Evolutionary conservation across 2,888 invertebrate genomes (phyloP).

Genomic region (Drosophila eohydei): DNA sequence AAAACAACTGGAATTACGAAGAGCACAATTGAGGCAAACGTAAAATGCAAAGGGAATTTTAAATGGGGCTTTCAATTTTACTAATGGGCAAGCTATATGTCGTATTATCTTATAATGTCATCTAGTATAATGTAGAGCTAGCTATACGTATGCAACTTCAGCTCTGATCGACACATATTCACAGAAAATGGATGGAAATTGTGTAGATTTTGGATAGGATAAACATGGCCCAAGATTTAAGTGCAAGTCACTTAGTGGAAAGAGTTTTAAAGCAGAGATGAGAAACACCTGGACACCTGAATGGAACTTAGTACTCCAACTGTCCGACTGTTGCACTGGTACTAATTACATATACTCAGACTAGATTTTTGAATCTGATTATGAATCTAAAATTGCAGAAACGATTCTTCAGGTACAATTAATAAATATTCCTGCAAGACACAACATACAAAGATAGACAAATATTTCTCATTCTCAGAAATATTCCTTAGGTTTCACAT

Average conservation of each 20-base stretch:
- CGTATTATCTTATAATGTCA: conserved; percentile 8
- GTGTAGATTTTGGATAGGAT: neutral
- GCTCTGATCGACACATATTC: neutral
- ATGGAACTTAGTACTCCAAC: no score
- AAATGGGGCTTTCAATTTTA: conserved; percentile 26
- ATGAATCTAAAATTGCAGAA: no score
- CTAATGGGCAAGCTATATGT: conserved; percentile 10
- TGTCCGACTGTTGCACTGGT: no score
- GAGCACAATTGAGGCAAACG: conserved; percentile 56
- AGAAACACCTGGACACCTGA: neutral
- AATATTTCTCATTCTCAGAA: no score
- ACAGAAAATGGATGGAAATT: neutral
- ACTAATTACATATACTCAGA: no score
- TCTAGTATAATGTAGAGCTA: neutral
- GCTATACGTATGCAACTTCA: neutral
- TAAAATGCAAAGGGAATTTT: conserved; percentile 50
- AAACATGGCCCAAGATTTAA: neutral
- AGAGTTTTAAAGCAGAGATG: accelerated
- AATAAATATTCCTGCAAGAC: no score
- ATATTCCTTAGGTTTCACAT: no score
- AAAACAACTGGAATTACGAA: conserved; percentile 63
- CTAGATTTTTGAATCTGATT: no score
- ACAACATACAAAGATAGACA: no score
- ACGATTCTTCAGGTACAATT: no score
- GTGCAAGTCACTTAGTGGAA: neutral